A percentile compares a stretch with the other conserved stretches of the same genome.
Conservation (phyloP, 1,140 invertebrate genomes). For the Orussus abietinus region DNA sequence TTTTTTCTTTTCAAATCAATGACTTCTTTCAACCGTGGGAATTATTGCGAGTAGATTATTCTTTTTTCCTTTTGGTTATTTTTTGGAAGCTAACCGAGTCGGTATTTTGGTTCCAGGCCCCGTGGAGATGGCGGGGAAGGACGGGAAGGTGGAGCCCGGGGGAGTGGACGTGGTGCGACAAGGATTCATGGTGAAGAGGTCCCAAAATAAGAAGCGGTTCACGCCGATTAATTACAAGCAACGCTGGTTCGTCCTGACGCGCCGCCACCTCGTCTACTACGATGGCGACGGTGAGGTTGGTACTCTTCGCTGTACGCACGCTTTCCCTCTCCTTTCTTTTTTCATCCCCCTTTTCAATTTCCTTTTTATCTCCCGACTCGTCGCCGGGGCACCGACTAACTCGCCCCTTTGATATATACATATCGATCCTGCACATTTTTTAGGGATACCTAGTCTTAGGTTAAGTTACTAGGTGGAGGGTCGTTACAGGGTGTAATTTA, state of each 20-base stretch:
- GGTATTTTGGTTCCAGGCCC: constrained; percentile 20
- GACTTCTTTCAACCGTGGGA: not conserved
- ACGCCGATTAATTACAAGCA: constrained; percentile 81
- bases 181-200: constrained; percentile 80
- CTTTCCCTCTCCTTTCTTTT: constrained; percentile 11
- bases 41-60: constrained; percentile 4
- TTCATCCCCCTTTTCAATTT: not conserved
- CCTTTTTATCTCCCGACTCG: too few relatives aligned
- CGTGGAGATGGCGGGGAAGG: constrained; percentile 43
- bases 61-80: constrained; percentile 22
- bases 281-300: constrained; percentile 74
- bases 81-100: not conserved
- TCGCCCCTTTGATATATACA: too few relatives aligned
- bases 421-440: too few relatives aligned
- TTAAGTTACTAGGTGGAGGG: too few relatives aligned
- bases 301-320: constrained; percentile 28
- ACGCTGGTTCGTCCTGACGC: constrained; percentile 78
- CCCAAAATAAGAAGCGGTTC: constrained; percentile 82
- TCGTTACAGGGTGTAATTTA: too few relatives aligned
- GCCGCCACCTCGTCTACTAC: constrained; percentile 71
- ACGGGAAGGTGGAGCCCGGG: constrained; percentile 42
- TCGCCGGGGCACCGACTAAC: too few relatives aligned
- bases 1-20: not conserved
- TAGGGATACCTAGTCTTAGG: too few relatives aligned
- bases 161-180: constrained; percentile 45